A percentile compares a stretch with the other conserved stretches of the same genome.
These are phyloP conservation scores for Aspidoscelis tigris DNA, from an alignment of 2,113 vertebrate species.

Conservation along the genomic window DNA sequence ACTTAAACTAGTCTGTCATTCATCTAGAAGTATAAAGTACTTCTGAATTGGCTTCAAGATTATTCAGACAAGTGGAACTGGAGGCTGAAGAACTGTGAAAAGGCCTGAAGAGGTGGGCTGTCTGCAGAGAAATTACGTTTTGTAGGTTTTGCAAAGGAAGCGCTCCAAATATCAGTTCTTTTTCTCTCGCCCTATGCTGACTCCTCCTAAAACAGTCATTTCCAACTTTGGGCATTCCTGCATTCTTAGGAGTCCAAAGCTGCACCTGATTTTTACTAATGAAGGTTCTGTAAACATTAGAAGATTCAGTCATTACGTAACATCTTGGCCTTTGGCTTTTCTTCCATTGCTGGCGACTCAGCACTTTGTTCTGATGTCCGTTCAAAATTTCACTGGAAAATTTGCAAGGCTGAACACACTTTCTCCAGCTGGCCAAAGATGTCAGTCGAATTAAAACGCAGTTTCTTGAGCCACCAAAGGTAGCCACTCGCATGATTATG, in stretches of 20 bases:
- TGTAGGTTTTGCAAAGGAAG: neutral
- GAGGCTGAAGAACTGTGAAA: slow-evolving; percentile 81
- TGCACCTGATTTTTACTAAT: slow-evolving; percentile 8
- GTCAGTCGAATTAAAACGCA: slow-evolving; percentile 51
- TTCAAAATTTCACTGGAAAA: neutral
- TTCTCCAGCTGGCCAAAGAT: slow-evolving; percentile 44
- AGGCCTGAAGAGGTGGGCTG: slow-evolving; percentile 8
- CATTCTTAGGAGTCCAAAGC: slow-evolving; percentile 17
- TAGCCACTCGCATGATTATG: neutral
- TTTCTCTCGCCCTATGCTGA: rapidly evolving
- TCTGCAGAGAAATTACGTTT: rapidly evolving
- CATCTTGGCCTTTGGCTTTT: slow-evolving; percentile 16
- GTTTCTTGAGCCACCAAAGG: slow-evolving; percentile 60
- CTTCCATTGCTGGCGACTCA: slow-evolving; percentile 5
- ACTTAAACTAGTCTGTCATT: slow-evolving; percentile 24
- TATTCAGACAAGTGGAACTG: slow-evolving; percentile 83
- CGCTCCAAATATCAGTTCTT: neutral
- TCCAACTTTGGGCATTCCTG: slow-evolving; percentile 5
- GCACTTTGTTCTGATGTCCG: neutral
- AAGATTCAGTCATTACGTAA: slow-evolving; percentile 40
- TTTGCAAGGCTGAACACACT: slow-evolving; percentile 16
- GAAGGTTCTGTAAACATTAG: neutral
- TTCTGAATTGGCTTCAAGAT: slow-evolving; percentile 85
- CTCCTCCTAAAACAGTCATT: rapidly evolving
- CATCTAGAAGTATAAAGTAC: neutral